Percentiles rank a stretch among this genome's conserved stretches.
These are phyloP conservation scores for Chymomyza procnemis DNA, from an alignment of 2,888 invertebrate genomes.

Conservation along the genomic window DNA sequence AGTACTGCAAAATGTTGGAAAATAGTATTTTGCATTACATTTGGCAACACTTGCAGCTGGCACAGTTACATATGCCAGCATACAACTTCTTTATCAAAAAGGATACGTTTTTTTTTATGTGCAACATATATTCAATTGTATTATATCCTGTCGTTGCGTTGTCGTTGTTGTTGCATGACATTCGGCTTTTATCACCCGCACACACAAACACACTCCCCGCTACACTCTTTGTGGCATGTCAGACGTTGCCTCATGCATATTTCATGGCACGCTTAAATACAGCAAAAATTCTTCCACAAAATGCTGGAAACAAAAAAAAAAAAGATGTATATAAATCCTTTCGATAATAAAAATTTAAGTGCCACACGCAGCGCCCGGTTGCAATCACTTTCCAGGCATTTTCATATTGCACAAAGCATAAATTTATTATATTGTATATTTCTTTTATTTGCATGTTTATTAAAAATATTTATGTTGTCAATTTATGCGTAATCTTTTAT, in stretches of 20 bases:
- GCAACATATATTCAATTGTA: slow-evolving; percentile 55
- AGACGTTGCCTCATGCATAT: slow-evolving; percentile 65
- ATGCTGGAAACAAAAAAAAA: slow-evolving; percentile 27
- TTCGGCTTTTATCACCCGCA: slow-evolving; percentile 32
- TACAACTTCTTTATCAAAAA: slow-evolving; percentile 1
- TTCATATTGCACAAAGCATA: slow-evolving; percentile 43
- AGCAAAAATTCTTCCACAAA: slow-evolving; percentile 33
- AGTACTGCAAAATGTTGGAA: slow-evolving; percentile 26
- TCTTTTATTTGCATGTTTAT: slow-evolving; percentile 38
- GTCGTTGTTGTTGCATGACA: slow-evolving; percentile 44
- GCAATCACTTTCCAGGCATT: slow-evolving; percentile 14
- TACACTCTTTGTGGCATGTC: slow-evolving; percentile 24
- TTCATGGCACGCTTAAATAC: slow-evolving; percentile 57
- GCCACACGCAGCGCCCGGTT: slow-evolving; percentile 37
- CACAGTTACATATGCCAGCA: neutral
- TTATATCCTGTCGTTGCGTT: slow-evolving; percentile 45
- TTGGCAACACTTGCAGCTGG: neutral
- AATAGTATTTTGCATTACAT: slow-evolving; percentile 2
- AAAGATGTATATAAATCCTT: slow-evolving; percentile 54
- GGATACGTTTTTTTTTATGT: slow-evolving; percentile 17
- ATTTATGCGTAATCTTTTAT: slow-evolving; percentile 63
- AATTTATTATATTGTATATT: slow-evolving; percentile 1
- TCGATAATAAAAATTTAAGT: slow-evolving; percentile 56
- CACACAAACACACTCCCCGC: neutral
- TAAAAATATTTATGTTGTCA: slow-evolving; percentile 63